Percentiles rank a stretch among this genome's conserved stretches.
Evolutionary conservation across 2,113 vertebrate species (phyloP).

Genomic region (Oxygymnocypris stewartii): DNA sequence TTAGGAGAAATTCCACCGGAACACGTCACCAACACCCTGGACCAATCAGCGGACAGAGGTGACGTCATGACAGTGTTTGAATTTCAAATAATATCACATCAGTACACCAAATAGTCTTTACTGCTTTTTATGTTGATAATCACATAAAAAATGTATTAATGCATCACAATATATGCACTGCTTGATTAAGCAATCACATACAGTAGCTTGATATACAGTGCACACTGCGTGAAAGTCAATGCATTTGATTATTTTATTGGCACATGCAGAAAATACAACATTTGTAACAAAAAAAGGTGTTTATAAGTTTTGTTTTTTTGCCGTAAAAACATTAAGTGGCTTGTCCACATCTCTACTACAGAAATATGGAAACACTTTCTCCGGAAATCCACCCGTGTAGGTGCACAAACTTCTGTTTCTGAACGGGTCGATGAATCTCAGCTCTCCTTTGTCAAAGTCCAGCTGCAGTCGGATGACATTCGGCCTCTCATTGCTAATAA

Average conservation of each 20-base stretch:
- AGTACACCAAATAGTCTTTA: not conserved
- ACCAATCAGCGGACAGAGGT: not conserved
- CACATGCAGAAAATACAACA: no score
- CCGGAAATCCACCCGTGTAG: conserved; percentile 41
- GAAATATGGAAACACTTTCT: conserved; percentile 50
- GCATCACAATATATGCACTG: not conserved
- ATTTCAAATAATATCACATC: not conserved
- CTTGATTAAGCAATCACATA: not conserved
- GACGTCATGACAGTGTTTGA: not conserved
- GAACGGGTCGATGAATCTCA: conserved; percentile 43
- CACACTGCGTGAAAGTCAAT: not conserved
- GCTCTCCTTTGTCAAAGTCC: conserved; percentile 38
- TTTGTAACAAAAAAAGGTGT: not conserved
- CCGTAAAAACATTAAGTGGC: conserved; percentile 13
- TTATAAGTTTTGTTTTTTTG: not conserved
- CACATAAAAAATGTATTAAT: no score
- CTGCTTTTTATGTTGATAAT: not conserved
- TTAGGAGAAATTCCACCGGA: not conserved
- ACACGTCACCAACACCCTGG: not conserved
- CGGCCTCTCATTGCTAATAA: not conserved
- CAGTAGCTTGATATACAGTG: no score
- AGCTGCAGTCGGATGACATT: conserved; percentile 35
- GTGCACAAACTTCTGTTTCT: conserved; percentile 24
- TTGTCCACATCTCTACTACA: conserved; percentile 17
- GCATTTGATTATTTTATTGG: no score